Percentiles rank a stretch among this genome's conserved stretches.
Conservation (phyloP, 2,113 vertebrate species). For the Dicentrarchus labrax region DNA sequence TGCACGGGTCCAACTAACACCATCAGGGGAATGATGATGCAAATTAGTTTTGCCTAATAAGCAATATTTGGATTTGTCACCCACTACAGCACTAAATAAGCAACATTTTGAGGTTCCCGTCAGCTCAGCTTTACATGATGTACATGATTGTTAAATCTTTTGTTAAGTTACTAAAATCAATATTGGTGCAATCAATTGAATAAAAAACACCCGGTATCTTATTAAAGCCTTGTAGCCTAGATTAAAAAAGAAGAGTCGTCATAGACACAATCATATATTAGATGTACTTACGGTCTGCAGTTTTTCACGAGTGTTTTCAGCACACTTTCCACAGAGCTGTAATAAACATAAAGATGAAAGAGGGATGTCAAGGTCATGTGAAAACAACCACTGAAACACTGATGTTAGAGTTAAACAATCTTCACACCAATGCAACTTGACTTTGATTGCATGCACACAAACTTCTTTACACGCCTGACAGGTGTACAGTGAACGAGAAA, state of each 20-base stretch:
- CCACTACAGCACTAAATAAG: not conserved
- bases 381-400: constrained; percentile 4
- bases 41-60: not conserved
- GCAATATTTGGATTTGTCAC: not conserved
- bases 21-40: not conserved
- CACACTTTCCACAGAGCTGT: constrained; percentile 95
- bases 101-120: not conserved
- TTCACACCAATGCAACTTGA: constrained; percentile 78
- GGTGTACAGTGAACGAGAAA: constrained; percentile 41
- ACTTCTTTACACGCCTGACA: constrained; percentile 62
- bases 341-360: constrained; percentile 21
- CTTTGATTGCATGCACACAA: constrained; percentile 82
- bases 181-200: not conserved
- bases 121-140: not conserved
- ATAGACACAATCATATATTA: not conserved
- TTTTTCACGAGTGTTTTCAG: constrained; percentile 96
- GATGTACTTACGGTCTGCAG: constrained; percentile 96
- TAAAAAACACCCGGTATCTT: not conserved
- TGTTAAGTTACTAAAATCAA: not conserved
- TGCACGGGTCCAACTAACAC: constrained; percentile 17
- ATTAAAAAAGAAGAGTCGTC: not conserved
- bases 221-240: not conserved
- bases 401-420: constrained; percentile 57
- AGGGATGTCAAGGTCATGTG: constrained; percentile 18
- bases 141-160: too few species aligned